These are phyloP conservation scores for Calidris pugnax DNA, from an alignment of 2,113 vertebrate species.

Conservation along the genomic window DNA sequence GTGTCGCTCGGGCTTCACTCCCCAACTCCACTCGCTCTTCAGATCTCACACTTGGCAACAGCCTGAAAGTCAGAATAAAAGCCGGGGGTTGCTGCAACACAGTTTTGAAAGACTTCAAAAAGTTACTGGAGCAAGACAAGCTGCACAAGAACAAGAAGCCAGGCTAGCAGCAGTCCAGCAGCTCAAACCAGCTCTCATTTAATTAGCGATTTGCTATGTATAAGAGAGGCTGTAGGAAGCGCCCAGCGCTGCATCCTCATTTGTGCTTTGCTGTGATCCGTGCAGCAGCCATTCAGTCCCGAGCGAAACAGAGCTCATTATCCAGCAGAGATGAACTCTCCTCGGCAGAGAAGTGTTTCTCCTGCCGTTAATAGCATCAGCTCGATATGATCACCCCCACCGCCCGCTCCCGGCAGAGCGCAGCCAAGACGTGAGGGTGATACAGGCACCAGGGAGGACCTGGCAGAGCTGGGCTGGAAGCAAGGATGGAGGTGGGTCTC, in stretches of 20 bases:
- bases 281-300: neutral
- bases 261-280: slow-evolving; percentile 25
- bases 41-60: neutral
- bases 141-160: neutral
- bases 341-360: slow-evolving; percentile 5
- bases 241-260: slow-evolving; percentile 15
- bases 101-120: slow-evolving; percentile 41
- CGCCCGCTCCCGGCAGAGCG: neutral
- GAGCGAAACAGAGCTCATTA: slow-evolving; percentile 40
- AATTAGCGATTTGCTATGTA: slow-evolving; percentile 34
- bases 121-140: slow-evolving; percentile 43
- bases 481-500: neutral
- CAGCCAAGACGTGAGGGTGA: neutral
- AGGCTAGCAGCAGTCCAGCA: neutral
- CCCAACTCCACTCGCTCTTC: neutral
- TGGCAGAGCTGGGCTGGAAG: neutral
- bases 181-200: neutral
- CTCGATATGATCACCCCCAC: neutral
- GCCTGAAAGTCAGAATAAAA: slow-evolving; percentile 3
- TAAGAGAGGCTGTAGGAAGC: neutral
- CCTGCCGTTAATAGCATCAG: neutral
- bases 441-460: neutral
- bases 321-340: slow-evolving; percentile 23
- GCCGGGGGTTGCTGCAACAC: neutral
- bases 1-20: neutral